Base-by-base conservation (phyloP, 2,888 invertebrate genomes). In the Lutraria lutraria region DNA sequence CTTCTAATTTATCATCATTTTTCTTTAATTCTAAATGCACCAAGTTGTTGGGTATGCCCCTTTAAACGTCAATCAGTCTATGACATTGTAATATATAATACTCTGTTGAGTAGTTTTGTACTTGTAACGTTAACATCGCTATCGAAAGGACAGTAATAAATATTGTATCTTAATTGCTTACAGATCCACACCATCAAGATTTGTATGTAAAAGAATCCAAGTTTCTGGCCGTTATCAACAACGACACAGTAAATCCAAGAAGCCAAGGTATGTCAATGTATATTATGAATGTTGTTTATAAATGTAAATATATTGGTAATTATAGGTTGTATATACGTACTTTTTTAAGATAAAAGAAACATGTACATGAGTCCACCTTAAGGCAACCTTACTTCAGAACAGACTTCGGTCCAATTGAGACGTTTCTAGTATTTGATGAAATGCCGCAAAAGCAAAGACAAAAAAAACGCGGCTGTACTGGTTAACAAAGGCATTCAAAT, bases 201-300 rank as follows among this genome's bases (percentile, higher is more conserved):
- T 90, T 95, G 81, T 96, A 96, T 89, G 79, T 89, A 53, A 90
- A 95, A 25, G 98, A 98, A 95, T 98, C 98, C 90, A 97, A 97
- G 81, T 99, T 98, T 96, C 97, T 99, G 92, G 98, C 99, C 0
- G 98, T 98, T 88, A 97, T 99, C 43, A 99, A 99, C 96, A 99
- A 99, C 96, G 98, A 98, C 96, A 97, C 95, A 93, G 21, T 56
- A 34, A 95, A 93, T 34, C 87, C 91, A 0, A 88, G 90, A n/a
- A 94, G 94, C 81, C 83, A 91, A 63, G 88, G 93, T 92, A 87
- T 56, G 83, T 19, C 31, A 25, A 25, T 53, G 54, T 81, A 8
- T 13, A 43, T 53, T 81, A 25, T 52, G n/a, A n/a, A n/a, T n/a
- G n/a, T 21, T 25, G 25, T n/a, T 12, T n/a, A 21, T 12, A 25